Evolutionary conservation across 2,113 vertebrate species (phyloP), one percentile per base, ranked within the genome.

Genomic region (Gavia stellata): DNA sequence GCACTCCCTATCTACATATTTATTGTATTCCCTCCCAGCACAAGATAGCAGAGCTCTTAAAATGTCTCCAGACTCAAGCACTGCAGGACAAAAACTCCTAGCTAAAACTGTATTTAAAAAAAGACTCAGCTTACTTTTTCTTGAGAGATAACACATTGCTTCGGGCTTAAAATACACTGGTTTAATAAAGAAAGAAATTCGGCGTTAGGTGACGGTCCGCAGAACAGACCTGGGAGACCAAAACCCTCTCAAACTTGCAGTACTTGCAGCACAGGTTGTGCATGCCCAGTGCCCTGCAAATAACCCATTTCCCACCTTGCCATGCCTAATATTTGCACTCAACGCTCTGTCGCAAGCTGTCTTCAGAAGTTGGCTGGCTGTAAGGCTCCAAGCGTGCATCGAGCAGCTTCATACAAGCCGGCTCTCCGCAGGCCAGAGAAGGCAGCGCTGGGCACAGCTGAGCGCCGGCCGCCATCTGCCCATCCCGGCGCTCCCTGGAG

Each of bases 31-130:
- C 83, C 77, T 92, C 61, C 38, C 61, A 84, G 86, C 40, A 74
- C 47, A 85, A 94, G 92, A 88, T n/a, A 79, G 78, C 67, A 94
- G 56, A 68, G 56, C 72, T 92, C 94, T 66, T 90, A 93, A 96
- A 96, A 90, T 92, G 95, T 56, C 63, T 29, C 36, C 65, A 65
- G 73, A 91, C 56, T 91, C 42, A 56, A 68, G 72, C 79, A 70
- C 2, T 58, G 66, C 75, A 86, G 82, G 85, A 91, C 72, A 92
- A 83, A 88, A 95, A 21, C 82, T 95, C 67, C 24, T 42, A 83
- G 79, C 42, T 90, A 34, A 38, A 81, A 62, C 56, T 47, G 25
- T 52, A 91, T 34, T 24, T 29, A 55, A 75, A 77, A 89, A 70
- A 70, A 36, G 0, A 53, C 44, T 55, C 21, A 10, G 34, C 23